A percentile compares a stretch with the other conserved stretches of the same genome.
phyloP scores from a whole-genome alignment of 2,888 invertebrate species.

The Alitta virens region DNA sequence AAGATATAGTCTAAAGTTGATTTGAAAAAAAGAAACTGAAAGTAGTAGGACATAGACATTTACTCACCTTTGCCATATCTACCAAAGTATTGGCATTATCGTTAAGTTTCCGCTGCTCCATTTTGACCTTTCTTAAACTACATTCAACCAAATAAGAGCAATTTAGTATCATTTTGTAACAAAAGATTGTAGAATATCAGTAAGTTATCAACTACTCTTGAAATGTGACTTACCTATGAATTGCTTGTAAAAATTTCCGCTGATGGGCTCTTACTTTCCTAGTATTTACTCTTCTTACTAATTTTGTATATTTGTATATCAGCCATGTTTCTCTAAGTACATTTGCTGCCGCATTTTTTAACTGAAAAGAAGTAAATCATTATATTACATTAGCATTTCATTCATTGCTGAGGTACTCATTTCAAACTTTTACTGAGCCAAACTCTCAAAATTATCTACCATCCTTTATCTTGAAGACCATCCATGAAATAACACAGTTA shows the following conservation, averaged over 20 bases:
- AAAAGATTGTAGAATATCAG: too few relatives aligned
- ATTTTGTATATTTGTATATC: constrained; percentile 98
- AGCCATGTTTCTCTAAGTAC: constrained; percentile 99
- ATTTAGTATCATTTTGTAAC: too few relatives aligned
- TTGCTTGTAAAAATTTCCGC: constrained; percentile 97
- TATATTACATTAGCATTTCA: too few relatives aligned
- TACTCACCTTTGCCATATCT: constrained; percentile 96
- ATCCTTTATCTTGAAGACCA: too few relatives aligned
- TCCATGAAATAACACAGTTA: too few relatives aligned
- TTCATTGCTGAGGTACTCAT: too few relatives aligned
- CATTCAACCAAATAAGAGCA: too few relatives aligned
- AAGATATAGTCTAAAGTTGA: neutral
- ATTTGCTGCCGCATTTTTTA: constrained; percentile 99
- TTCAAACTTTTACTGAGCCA: too few relatives aligned
- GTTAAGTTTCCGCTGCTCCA: constrained; percentile 99
- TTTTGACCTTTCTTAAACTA: constrained; percentile 97
- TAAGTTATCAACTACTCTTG: neutral
- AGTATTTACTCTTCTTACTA: constrained; percentile 94
- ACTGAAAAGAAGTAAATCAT: constrained; percentile 63
- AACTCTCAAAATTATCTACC: too few relatives aligned
- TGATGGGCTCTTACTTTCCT: constrained; percentile 96
- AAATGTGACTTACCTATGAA: constrained; percentile 78
- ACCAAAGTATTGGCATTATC: constrained; percentile 99
- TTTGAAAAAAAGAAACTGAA: neutral
- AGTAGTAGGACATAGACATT: neutral